Evolutionary conservation across 1,140 invertebrate genomes (phyloP).

Genomic region (Drosophila quadrilineata): DNA sequence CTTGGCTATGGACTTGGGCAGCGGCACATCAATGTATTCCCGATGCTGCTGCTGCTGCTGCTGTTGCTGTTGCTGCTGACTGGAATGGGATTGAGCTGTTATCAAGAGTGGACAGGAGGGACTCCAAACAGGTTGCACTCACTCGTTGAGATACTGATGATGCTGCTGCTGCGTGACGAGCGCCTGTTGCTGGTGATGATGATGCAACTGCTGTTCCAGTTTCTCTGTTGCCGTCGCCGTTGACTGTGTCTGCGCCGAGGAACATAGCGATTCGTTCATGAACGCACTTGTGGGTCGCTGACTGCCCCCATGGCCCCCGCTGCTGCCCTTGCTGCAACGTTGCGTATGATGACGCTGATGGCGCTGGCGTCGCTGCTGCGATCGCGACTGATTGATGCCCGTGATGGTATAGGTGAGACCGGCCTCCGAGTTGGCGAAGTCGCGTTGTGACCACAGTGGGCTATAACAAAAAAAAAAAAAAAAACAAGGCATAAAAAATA

Average conservation of each 20-base stretch:
- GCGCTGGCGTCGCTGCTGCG: conserved; percentile 60
- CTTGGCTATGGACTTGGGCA: conserved; percentile 79
- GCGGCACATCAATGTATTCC: conserved; percentile 80
- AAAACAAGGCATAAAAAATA: background rate
- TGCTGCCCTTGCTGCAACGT: conserved; percentile 66
- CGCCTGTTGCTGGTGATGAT: conserved; percentile 71
- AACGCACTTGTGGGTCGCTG: conserved; percentile 63
- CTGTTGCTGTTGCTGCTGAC: no score
- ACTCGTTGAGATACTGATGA: conserved; percentile 74
- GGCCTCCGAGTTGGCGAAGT: conserved; percentile 74
- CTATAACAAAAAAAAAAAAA: conserved; percentile 18
- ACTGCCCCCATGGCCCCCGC: conserved; percentile 24
- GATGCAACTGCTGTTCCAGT: conserved; percentile 70
- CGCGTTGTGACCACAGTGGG: conserved; percentile 68
- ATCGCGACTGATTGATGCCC: conserved; percentile 50
- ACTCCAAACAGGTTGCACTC: conserved; percentile 32
- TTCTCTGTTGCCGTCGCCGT: conserved; percentile 75
- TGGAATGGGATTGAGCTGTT: background rate
- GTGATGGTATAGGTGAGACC: conserved; percentile 75
- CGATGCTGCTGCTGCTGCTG: conserved; percentile 54
- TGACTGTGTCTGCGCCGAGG: conserved; percentile 72
- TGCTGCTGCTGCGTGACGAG: conserved; percentile 68
- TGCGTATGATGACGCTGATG: conserved; percentile 59
- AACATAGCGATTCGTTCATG: conserved; percentile 72
- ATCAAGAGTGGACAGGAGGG: background rate